Base-by-base conservation (phyloP, 64 coral and sea anemone species). In the Pocillopora verrucosa region DNA sequence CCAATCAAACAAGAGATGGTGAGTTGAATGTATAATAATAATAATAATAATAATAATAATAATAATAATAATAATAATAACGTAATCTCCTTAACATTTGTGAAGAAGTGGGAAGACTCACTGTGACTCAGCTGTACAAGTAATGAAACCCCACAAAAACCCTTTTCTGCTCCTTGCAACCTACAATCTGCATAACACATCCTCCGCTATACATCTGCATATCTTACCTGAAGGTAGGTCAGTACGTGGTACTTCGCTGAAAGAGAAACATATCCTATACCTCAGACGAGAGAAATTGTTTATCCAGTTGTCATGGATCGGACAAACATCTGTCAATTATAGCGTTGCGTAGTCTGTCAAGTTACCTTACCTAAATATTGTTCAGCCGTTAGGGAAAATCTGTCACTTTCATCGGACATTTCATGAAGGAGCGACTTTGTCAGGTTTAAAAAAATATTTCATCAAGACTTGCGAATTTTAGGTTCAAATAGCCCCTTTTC, bases 351-450 rank as follows among this genome's bases (percentile, higher is more conserved):
- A 7, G 41, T 51, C 7, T 51, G 41, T 76, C 16, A 60, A 19
- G 11, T 22, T 26, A 14, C 38, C 92, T 88, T 89, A 99, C 97
- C 94, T 75, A 99, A 95, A 79, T 99, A 99, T 73, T 99, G 94
- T 64, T 99, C 94, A 45, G 87, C 90, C 25, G 94, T 86, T 51
- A 99, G 36, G 24, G 91, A 78, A 82, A 93, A 95, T 30, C 91
- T 83, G 63, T 99, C 91, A 37, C n/a, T 79, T 79, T 86, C 85
- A n/a, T 25, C 89, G 25, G 36, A 26, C 90, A 64, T 78, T 73
- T 26, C 34, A 75, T 7, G 16, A 20, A 51, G 41, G 1, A 1
- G 45, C 20, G 59, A 62, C 34, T 10, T 67, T 36, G 73, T 19
- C 36, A 11, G 81, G 56, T 58, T 88, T 20, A 65, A n/a, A 24